These are phyloP conservation scores for Drosophila robusta DNA, from an alignment of 2,888 invertebrate genomes.

Conservation along the genomic window DNA sequence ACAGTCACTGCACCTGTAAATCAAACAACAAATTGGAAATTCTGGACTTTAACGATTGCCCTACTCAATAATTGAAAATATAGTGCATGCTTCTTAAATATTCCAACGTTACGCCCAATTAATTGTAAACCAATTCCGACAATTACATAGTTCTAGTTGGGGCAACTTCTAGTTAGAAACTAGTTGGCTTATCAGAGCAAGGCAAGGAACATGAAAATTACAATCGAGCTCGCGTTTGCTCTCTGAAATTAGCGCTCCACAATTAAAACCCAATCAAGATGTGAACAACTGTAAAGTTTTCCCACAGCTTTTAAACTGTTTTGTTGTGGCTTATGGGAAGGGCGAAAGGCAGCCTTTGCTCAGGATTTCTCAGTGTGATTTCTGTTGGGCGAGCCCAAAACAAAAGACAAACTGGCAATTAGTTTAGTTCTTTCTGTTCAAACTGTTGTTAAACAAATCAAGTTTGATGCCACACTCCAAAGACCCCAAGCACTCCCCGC, in stretches of 20 bases:
- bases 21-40: not conserved
- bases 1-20: constrained; percentile 9
- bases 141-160: constrained; percentile 41
- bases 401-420: constrained; percentile 71
- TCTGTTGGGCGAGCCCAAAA: constrained; percentile 55
- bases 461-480: constrained; percentile 37
- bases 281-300: constrained; percentile 67
- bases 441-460: constrained; percentile 64
- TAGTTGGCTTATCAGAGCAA: constrained; percentile 21
- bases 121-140: constrained; percentile 34
- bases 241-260: constrained; percentile 59
- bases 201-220: constrained; percentile 31
- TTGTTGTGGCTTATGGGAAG: constrained; percentile 44
- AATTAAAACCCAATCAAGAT: constrained; percentile 76
- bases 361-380: constrained; percentile 37
- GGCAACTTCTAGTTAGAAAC: constrained; percentile 15
- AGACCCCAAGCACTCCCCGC: not conserved
- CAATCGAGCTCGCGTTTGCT: constrained; percentile 35
- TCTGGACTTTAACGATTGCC: not conserved
- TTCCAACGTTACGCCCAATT: constrained; percentile 16
- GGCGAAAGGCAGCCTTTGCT: constrained; percentile 23
- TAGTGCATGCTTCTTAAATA: constrained; percentile 12
- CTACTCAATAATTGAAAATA: constrained; percentile 5
- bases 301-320: constrained; percentile 63
- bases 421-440: constrained; percentile 49